Conservation (phyloP, 2,888 invertebrate genomes). For the Aphidius colemani region DNA sequence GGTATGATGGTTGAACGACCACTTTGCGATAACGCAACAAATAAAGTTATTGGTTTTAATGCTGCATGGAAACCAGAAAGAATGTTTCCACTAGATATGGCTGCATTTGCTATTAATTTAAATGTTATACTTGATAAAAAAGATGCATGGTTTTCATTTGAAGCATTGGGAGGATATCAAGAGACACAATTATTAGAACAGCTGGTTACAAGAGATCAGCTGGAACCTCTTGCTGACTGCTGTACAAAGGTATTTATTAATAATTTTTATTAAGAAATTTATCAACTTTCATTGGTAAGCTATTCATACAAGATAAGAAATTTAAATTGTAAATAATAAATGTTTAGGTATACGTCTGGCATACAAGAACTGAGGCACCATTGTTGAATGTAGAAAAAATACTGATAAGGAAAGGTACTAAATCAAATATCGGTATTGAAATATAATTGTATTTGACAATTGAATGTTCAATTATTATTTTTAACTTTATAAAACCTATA, state of each 20-base stretch:
- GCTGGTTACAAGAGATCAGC: conserved; percentile 71
- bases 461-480: no score
- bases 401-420: conserved; percentile 63
- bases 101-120: conserved; percentile 89
- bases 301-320: conserved; percentile 1
- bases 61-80: conserved; percentile 89
- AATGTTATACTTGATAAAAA: conserved; percentile 73
- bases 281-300: background rate
- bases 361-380: conserved; percentile 92
- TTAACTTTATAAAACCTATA: no score
- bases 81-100: conserved; percentile 97
- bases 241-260: conserved; percentile 74
- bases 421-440: conserved; percentile 67
- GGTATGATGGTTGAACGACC: conserved; percentile 93
- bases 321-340: conserved; percentile 5
- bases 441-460: conserved; percentile 55
- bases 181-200: conserved; percentile 83
- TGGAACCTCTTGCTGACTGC: conserved; percentile 89
- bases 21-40: conserved; percentile 68
- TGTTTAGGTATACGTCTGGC: conserved; percentile 91
- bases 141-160: conserved; percentile 79
- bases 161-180: conserved; percentile 86
- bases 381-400: conserved; percentile 73
- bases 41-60: conserved; percentile 68
- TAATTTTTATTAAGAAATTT: conserved; percentile 11